Base-by-base conservation (phyloP, 2,113 vertebrate species). In the Parotia lawesii region DNA sequence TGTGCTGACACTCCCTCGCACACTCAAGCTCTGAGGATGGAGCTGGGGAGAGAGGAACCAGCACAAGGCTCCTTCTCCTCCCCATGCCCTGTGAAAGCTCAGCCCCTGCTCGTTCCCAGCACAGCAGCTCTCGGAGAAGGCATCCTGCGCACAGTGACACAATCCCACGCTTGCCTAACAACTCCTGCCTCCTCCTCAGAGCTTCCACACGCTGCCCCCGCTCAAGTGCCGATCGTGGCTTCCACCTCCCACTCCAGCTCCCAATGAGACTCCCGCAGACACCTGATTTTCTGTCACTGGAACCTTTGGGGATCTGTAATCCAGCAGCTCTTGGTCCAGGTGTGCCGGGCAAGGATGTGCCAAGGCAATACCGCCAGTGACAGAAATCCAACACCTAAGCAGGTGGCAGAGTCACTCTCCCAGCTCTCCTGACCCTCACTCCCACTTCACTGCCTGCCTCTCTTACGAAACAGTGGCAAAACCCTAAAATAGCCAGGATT, bases 101-200 rank as follows among this genome's bases (percentile, higher is more conserved):
- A 92, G 83, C 64, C 80, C 37, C 74, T 64, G 73, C 80, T 67
- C 2, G 0, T 15, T 73, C 33, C 56, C 74, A 44, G 77, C 50
- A 56, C 35, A 44, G 87, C 56, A 28, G 77, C 23, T 69, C 91
- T 23, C 0, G 1, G 77, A 89, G 87, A 80, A 69, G 80, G 74
- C 53, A 40, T 58, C 89, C 89, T 1, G 27, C 7, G 0, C 57
- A 62, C 69, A 48, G 3, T 7, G 51, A 77, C 86, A 85, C 77
- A 19, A 89, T 44, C 93, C 95, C 91, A 90, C 74, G 0, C 54
- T 38, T 91, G 74, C 89, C 64, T 75, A 57, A 89, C 93, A 87
- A 19, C 87, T 93, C 16, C 80, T 82, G 84, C 90, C 90, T 86
- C 89, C 94, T 86, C 80, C 89, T 65, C 85, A 25, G 87, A 89